Evolutionary conservation across 2,797 vertebrate genomes (phyloP), one percentile per base, ranked within the genome.

Genomic region (Ctenochaetus hawaiiensis): DNA sequence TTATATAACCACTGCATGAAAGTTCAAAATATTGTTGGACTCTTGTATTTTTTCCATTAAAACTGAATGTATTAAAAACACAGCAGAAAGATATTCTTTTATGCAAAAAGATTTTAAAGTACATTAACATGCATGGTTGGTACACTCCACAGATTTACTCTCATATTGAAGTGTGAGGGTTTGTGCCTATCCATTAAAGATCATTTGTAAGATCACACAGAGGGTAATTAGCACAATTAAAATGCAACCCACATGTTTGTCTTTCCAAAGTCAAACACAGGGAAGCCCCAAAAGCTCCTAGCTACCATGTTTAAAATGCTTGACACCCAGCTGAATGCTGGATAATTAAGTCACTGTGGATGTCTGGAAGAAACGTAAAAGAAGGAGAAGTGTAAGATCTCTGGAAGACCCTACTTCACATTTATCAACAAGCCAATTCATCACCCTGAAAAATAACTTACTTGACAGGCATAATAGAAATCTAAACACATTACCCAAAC

Each of bases 261-360:
- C 54, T 62, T 60, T 51, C 34, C 18, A 54, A 49, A 48, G 47
- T 23, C 34, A 26, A 76, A 60, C 12, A 9, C 48, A 60, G 14
- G 58, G 61, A 80, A 75, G 30, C 43, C 23, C 61, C 77, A 5
- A 44, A 44, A 67, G 63, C 5, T 54, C 63, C 68, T 60, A 62
- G 17, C 43, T 65, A 20, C 11, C 39, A 41, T 41, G 39, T 41
- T 49, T 65, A 26, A 79, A 78, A 80, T 44, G 17, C 51, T 59
- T 51, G 48, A 78, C 71, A 68, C 14, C 14, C 8, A 43, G 62
- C 47, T 74, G 37, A 39, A 37, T 60, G 34, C 52, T 54, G 18
- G 20, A 58, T 76, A 56, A n/a, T 16, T 30, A 81, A 73, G 70
- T 72, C 70, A 61, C 47, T 13, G 23, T 63, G 48, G 48, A 67